Percentiles rank a stretch among this genome's conserved stretches.
These are phyloP conservation scores for Bostrychus sinensis DNA, from an alignment of 2,113 vertebrate species.

Conservation along the genomic window DNA sequence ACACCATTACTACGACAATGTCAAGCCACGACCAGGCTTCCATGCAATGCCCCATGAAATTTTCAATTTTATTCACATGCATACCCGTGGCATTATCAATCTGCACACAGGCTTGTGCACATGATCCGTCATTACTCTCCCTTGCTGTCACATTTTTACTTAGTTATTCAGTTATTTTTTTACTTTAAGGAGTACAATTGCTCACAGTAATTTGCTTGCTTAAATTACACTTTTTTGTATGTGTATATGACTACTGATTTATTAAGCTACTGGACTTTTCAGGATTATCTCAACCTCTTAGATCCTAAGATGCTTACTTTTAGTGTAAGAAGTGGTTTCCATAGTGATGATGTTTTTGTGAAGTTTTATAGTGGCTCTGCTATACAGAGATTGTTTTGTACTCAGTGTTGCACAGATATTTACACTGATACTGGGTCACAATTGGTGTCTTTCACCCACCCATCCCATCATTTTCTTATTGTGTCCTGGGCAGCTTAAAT, in stretches of 20 bases:
- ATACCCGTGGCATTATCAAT: conserved; percentile 91
- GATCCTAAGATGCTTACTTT: conserved; percentile 65
- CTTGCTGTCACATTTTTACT: conserved; percentile 10
- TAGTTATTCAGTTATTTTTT: background rate
- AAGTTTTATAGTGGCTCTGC: conserved; percentile 69
- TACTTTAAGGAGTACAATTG: conserved; percentile 10
- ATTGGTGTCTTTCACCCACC: conserved; percentile 21
- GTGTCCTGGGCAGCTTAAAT: conserved; percentile 62
- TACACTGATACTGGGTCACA: conserved; percentile 28
- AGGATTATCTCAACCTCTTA: conserved; percentile 12
- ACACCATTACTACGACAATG: conserved; percentile 98
- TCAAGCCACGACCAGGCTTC: conserved; percentile 97
- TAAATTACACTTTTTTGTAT: conserved; percentile 28
- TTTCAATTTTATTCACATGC: conserved; percentile 97
- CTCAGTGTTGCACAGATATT: conserved; percentile 53
- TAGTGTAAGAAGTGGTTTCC: conserved; percentile 69
- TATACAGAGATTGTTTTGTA: conserved; percentile 70
- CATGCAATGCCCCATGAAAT: conserved; percentile 98
- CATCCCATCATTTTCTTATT: background rate
- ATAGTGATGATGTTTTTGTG: conserved; percentile 68
- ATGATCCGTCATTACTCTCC: conserved; percentile 53
- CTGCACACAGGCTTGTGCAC: conserved; percentile 90
- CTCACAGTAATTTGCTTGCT: conserved; percentile 25
- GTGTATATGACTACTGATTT: conserved; percentile 10
- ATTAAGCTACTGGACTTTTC: conserved; percentile 24